These are phyloP conservation scores for Paracanthobrama guichenoti DNA, from an alignment of 2,113 vertebrate species.

Conservation along the genomic window DNA sequence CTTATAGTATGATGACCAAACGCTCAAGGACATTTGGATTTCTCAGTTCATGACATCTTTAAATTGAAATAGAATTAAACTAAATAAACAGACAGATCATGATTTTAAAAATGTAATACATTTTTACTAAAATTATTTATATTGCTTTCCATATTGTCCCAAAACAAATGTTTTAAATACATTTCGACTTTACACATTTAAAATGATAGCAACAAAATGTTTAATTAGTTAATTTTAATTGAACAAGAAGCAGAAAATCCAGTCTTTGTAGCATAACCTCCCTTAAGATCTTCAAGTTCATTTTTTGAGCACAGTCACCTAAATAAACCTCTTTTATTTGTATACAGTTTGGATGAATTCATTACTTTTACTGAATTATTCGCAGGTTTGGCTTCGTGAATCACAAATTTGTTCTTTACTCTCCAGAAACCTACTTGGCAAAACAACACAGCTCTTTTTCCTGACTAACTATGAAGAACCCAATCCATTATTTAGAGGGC, in stretches of 20 bases:
- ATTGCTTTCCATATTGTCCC: neutral
- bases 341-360: conserved; percentile 33
- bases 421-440: conserved; percentile 33
- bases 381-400: conserved; percentile 27
- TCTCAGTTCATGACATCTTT: neutral
- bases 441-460: conserved; percentile 40
- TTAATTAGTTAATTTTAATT: neutral
- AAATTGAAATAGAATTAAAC: neutral
- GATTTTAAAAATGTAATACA: no score
- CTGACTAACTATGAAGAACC: conserved; percentile 33
- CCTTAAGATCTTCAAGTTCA: neutral
- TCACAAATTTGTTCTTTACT: conserved; percentile 10
- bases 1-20: no score
- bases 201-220: neutral
- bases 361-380: conserved; percentile 30
- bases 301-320: conserved; percentile 2
- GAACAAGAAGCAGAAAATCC: conserved; percentile 1
- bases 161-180: neutral
- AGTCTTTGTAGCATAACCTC: neutral
- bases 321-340: conserved; percentile 40
- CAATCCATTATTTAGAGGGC: conserved; percentile 58
- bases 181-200: neutral
- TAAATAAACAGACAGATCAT: neutral
- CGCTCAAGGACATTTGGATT: no score
- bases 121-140: neutral